Evolutionary conservation across 2,888 invertebrate species (phyloP).

Genomic region (Campoplex nolae): DNA sequence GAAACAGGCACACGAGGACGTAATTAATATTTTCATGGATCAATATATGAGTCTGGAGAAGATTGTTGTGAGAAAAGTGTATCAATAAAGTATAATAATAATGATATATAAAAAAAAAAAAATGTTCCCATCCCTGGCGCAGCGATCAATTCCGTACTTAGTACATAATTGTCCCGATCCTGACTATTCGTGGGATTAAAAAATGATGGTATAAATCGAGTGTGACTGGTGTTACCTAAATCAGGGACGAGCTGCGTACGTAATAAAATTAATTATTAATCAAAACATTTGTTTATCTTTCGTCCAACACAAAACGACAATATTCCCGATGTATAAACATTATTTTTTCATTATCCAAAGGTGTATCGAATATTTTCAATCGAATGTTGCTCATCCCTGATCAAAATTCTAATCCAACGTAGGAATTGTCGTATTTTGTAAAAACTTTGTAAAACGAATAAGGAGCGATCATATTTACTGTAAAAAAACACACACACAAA

Average conservation of each 20-base stretch:
- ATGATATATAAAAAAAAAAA: slow-evolving; percentile 17
- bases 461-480: slow-evolving; percentile 64
- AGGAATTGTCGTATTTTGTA: slow-evolving; percentile 54
- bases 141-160: slow-evolving; percentile 36
- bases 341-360: slow-evolving; percentile 34
- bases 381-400: slow-evolving; percentile 34
- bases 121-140: slow-evolving; percentile 29
- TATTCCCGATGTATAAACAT: slow-evolving; percentile 22
- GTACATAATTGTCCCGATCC: slow-evolving; percentile 19
- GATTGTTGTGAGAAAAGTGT: slow-evolving; percentile 51
- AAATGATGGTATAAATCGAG: neutral
- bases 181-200: slow-evolving; percentile 12
- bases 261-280: neutral
- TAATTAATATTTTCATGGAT: slow-evolving; percentile 66
- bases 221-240: neutral
- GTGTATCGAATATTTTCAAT: slow-evolving; percentile 9
- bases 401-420: slow-evolving; percentile 22
- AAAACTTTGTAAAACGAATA: slow-evolving; percentile 54
- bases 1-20: slow-evolving; percentile 48
- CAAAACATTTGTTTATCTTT: neutral
- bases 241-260: slow-evolving; percentile 16
- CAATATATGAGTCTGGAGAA: slow-evolving; percentile 47
- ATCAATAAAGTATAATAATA: slow-evolving; percentile 26
- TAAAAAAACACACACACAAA: slow-evolving; percentile 26
- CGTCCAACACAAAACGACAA: slow-evolving; percentile 10